Conservation (phyloP, 2,888 invertebrate genomes). For the Epistrophella euchroma region DNA sequence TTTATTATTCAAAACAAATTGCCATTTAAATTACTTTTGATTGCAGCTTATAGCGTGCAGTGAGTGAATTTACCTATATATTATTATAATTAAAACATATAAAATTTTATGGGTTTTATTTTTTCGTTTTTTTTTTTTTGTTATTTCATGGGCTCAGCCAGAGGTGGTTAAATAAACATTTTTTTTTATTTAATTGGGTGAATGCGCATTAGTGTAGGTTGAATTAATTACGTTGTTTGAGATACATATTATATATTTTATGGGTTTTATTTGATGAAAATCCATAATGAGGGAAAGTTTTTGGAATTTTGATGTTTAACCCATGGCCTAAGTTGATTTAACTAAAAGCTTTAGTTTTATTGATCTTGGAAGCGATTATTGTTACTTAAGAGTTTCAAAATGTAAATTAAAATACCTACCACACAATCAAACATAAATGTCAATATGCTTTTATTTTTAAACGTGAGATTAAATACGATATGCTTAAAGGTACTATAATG, state of each 20-base stretch:
- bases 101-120: conserved; percentile 16
- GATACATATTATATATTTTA: background rate
- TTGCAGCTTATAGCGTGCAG: conserved; percentile 40
- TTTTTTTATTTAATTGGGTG: conserved; percentile 2
- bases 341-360: background rate
- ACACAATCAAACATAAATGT: no score
- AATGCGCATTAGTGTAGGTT: conserved; percentile 38
- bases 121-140: background rate
- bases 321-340: background rate
- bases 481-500: no score
- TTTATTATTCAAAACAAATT: conserved; percentile 73
- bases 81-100: conserved; percentile 63
- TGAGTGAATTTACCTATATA: conserved; percentile 40
- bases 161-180: conserved; percentile 13
- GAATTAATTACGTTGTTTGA: conserved; percentile 3
- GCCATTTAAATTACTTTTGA: conserved; percentile 65
- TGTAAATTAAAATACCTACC: background rate
- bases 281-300: conserved; percentile 19
- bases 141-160: background rate
- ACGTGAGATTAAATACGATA: no score
- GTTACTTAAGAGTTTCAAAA: background rate
- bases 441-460: no score
- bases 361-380: background rate
- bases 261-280: background rate
- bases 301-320: background rate